These are phyloP conservation scores for Parasteatoda tepidariorum DNA, from an alignment of 1,140 invertebrate genomes.

Conservation along the genomic window DNA sequence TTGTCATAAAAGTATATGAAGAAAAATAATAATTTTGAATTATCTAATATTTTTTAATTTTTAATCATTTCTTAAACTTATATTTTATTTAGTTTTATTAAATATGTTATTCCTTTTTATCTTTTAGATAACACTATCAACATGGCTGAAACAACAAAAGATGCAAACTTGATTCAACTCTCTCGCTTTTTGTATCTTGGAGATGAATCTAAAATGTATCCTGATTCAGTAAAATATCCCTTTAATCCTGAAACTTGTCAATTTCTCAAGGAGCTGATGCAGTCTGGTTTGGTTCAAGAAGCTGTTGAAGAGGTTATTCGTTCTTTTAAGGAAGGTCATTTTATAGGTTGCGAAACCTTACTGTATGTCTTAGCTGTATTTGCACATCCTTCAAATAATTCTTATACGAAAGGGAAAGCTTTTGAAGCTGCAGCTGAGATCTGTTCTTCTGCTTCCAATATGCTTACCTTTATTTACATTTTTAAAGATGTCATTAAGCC, in stretches of 20 bases:
- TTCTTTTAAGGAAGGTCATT: conserved; percentile 53
- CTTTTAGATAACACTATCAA: conserved; percentile 11
- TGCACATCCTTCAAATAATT: conserved; percentile 68
- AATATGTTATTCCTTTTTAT: not conserved
- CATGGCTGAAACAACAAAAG: conserved; percentile 15
- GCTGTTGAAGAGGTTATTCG: conserved; percentile 62
- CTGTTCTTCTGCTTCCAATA: conserved; percentile 72
- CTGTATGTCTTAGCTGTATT: conserved; percentile 75
- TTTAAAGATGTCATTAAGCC: conserved; percentile 71
- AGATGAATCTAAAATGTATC: conserved; percentile 33
- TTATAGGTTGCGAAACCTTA: conserved; percentile 69
- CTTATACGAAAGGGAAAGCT: conserved; percentile 67
- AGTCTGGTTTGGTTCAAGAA: conserved; percentile 62
- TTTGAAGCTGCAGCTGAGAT: conserved; percentile 72
- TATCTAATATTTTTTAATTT: too few species aligned
- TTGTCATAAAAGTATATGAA: too few species aligned
- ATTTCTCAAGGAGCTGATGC: conserved; percentile 55
- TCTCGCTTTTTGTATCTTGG: conserved; percentile 61
- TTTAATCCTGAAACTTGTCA: conserved; percentile 20
- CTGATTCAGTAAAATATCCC: conserved; percentile 4
- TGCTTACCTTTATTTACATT: conserved; percentile 75
- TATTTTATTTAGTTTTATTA: not conserved
- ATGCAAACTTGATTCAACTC: conserved; percentile 28
- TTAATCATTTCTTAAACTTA: too few species aligned
- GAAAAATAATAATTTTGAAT: too few species aligned